Conservation (phyloP, 2,113 vertebrate genomes). For the Marmota flaviventris region DNA sequence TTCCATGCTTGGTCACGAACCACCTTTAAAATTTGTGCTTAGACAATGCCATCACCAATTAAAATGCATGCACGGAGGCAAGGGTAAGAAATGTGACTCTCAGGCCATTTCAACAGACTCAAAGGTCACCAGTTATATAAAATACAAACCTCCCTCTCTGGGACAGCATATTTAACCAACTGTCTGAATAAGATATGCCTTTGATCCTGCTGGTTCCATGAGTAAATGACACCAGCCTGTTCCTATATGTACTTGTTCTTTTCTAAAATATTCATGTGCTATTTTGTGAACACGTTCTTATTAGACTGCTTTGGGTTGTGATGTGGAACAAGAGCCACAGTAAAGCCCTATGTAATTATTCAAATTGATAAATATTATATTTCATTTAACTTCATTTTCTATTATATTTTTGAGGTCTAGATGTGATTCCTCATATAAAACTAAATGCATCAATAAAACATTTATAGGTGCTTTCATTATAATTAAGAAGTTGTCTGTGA, state of each 20-base stretch:
- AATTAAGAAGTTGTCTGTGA: not conserved
- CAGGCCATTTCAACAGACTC: not conserved
- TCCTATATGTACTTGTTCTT: not conserved
- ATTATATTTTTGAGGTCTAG: constrained; percentile 5
- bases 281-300: not conserved
- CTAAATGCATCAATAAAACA: constrained; percentile 11
- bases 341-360: not conserved
- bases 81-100: not conserved
- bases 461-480: not conserved
- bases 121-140: constrained; percentile 39
- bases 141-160: constrained; percentile 28
- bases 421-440: not conserved
- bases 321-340: not conserved
- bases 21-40: constrained; percentile 34
- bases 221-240: constrained; percentile 32
- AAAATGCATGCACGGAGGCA: not conserved
- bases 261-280: not conserved
- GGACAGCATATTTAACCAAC: not conserved
- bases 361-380: not conserved
- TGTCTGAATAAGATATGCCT: constrained; percentile 10
- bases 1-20: not conserved
- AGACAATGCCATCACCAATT: not conserved
- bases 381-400: constrained; percentile 26
- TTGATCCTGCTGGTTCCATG: not conserved
- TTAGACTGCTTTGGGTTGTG: not conserved